Percentiles rank a stretch among this genome's conserved stretches.
Evolutionary conservation across 2,888 invertebrate genomes (phyloP).

Genomic region (Ochropacha duplaris): DNA sequence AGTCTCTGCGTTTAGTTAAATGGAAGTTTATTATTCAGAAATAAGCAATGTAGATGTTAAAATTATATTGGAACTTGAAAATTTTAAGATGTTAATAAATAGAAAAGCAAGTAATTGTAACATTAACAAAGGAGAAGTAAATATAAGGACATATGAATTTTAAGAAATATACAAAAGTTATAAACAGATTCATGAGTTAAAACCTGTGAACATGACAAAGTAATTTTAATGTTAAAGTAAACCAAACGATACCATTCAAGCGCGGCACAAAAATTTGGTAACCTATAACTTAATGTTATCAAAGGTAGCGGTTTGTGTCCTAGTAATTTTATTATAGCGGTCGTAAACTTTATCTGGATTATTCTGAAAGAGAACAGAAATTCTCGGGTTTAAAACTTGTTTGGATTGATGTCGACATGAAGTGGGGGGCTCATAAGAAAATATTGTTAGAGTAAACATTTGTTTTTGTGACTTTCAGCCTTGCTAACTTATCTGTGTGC

Average conservation of each 20-base stretch:
- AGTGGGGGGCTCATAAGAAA: conserved; percentile 62
- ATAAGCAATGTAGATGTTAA: background rate
- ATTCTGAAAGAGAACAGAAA: conserved; percentile 54
- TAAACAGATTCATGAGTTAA: too few relatives aligned
- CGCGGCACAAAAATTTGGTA: conserved; percentile 33
- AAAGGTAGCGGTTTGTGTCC: conserved; percentile 30
- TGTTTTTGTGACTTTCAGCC: conserved; percentile 51
- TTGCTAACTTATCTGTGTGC: conserved; percentile 58
- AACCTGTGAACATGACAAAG: conserved; percentile 5
- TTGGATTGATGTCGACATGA: conserved; percentile 78
- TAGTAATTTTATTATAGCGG: conserved; percentile 44
- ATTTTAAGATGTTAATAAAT: background rate
- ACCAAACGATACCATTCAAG: conserved; percentile 34
- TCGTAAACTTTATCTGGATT: conserved; percentile 68
- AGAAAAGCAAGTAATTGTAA: background rate
- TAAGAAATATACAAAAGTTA: background rate
- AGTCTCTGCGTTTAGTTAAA: background rate
- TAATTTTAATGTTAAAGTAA: conserved; percentile 34
- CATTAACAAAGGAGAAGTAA: too few relatives aligned
- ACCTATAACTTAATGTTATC: conserved; percentile 53
- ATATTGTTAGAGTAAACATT: conserved; percentile 78
- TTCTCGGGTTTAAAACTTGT: conserved; percentile 56
- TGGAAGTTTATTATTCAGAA: background rate
- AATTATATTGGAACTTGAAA: background rate
- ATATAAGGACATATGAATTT: background rate